Evolutionary conservation across 2,113 vertebrate species (phyloP).

Genomic region (Chaetodon trifascialis): DNA sequence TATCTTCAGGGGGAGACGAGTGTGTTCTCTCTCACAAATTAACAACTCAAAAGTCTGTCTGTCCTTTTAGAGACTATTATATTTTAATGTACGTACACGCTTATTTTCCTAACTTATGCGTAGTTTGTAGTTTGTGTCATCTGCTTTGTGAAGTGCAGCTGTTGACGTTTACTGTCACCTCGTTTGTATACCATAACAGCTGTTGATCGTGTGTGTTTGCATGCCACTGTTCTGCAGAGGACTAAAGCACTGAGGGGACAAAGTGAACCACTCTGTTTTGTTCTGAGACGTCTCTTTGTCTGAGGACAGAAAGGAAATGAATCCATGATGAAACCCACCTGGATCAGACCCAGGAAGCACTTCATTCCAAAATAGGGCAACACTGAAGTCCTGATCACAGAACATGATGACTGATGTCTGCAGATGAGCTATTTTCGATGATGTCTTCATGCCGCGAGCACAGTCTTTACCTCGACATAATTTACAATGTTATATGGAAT

Average conservation of each 20-base stretch:
- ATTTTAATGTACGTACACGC: background rate
- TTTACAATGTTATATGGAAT: no score
- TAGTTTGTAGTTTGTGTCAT: background rate
- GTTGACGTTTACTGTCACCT: background rate
- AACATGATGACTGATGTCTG: background rate
- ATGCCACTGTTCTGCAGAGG: background rate
- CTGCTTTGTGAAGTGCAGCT: background rate
- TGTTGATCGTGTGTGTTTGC: background rate
- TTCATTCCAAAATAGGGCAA: background rate
- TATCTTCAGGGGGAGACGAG: background rate
- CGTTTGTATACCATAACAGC: background rate
- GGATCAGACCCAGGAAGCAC: background rate
- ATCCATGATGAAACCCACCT: background rate
- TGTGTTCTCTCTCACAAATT: background rate
- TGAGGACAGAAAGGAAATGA: slow-evolving; percentile 2
- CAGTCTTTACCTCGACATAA: no score
- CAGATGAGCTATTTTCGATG: background rate
- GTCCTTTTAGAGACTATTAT: background rate
- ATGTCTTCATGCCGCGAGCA: no score
- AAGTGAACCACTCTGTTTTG: background rate
- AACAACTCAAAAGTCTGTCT: background rate
- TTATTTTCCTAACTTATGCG: background rate
- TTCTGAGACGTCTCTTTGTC: slow-evolving; percentile 5
- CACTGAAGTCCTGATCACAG: background rate
- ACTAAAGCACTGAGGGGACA: no score